phyloP scores from a whole-genome alignment of 1,140 invertebrate species.

The Argopecten irradians region DNA sequence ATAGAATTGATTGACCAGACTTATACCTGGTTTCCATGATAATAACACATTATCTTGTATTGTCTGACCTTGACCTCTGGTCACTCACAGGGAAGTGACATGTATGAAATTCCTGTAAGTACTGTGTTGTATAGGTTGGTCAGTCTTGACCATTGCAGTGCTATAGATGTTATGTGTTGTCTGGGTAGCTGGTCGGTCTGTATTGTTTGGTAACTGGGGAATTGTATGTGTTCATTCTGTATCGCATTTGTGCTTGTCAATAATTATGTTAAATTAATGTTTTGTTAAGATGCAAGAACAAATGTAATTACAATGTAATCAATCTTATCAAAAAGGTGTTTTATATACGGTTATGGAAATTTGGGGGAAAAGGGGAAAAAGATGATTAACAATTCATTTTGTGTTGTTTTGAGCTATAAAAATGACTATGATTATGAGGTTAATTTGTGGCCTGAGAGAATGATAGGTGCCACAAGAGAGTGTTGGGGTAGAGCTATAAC shows the following conservation, averaged over 20 bases:
- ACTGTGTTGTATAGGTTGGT: slow-evolving; percentile 30
- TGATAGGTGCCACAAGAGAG: background rate
- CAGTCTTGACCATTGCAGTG: slow-evolving; percentile 14
- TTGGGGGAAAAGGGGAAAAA: background rate
- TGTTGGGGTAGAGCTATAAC: background rate
- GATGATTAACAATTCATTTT: background rate
- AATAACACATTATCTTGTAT: background rate
- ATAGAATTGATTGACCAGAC: too few species aligned
- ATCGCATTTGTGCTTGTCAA: background rate
- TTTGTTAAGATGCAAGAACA: background rate
- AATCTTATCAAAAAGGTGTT: too few species aligned
- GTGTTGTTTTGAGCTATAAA: background rate
- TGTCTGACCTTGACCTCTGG: slow-evolving; percentile 3
- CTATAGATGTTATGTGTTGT: slow-evolving; percentile 17
- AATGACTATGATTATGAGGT: background rate
- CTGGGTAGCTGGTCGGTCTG: background rate
- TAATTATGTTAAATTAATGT: background rate
- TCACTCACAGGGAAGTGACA: slow-evolving; percentile 59
- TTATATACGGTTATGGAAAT: background rate
- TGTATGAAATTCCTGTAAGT: slow-evolving; percentile 63
- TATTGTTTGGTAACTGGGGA: background rate
- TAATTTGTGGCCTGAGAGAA: background rate
- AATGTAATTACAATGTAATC: too few species aligned
- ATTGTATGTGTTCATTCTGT: background rate
- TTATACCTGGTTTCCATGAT: background rate